Base-by-base conservation (phyloP, 2,797 vertebrate genomes). In the Siniperca obscura region DNA sequence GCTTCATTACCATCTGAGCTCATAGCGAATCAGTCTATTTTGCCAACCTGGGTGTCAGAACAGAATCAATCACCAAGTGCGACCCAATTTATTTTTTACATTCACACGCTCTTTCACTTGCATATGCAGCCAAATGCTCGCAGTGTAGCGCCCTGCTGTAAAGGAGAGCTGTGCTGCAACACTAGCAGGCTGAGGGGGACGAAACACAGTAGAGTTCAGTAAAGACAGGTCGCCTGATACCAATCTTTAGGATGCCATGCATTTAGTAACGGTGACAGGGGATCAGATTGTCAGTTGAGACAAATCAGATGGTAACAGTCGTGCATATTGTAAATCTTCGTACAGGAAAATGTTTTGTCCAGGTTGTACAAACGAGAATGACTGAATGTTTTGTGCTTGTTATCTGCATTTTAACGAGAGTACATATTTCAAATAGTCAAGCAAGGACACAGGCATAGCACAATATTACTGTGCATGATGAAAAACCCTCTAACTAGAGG, bases 381-480 rank as follows among this genome's bases (percentile, higher is more conserved):
- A 56, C 6, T 36, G 70, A 78, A 74, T 42, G 34, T 83, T 81
- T 75, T 84, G 53, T 19, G 61, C 76, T 75, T n/a, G 59, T 48
- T 64, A 69, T 64, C 30, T 59, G 64, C 57, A 69, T 68, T 76
- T 78, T 48, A 80, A 52, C 46, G 59, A 76, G 42, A 67, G 19
- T 0, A 2, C 73, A 56, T 3, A 56, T 72, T 80, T 62, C 19
- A 76, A 67, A 77, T 3, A 17, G 30, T 56, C 11, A 14, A 53
- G 36, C 44, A 66, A 77, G 60, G 74, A 59, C 7, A 56, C 7
- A 36, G 30, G 27, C 10, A 11, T 57, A 36, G 67, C 75, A 85
- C 62, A 68, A 16, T 56, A 81, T 71, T 52, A 62, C 76, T 72
- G 70, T 67, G 81, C 76, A 84, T 87, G 80, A 36, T 76, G 27